These are phyloP conservation scores for Petrolisthes manimaculis DNA, from an alignment of 2,888 invertebrate species.

Conservation along the genomic window DNA sequence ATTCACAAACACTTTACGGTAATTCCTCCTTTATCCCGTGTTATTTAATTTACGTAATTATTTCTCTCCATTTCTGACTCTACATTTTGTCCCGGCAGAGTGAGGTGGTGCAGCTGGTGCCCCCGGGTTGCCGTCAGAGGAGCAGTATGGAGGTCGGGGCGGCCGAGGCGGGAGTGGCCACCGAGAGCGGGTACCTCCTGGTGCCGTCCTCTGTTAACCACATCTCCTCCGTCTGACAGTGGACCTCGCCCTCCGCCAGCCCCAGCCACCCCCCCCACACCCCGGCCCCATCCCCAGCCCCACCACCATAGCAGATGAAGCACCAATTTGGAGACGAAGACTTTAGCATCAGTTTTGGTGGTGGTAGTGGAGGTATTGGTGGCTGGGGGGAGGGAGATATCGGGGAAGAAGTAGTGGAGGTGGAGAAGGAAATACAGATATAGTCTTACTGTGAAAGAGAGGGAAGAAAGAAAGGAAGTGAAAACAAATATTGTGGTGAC, in stretches of 20 bases:
- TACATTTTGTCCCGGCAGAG: background rate
- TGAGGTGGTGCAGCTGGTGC: background rate
- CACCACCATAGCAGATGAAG: no score
- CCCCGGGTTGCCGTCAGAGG: slow-evolving; percentile 42
- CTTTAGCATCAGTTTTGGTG: background rate
- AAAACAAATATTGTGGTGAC: background rate
- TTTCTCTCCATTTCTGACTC: no score
- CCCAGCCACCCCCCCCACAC: background rate
- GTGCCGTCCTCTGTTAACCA: slow-evolving; percentile 48
- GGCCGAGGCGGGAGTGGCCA: slow-evolving; percentile 31
- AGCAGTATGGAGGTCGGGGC: slow-evolving; percentile 42
- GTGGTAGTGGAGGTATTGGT: background rate
- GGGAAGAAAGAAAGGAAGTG: background rate
- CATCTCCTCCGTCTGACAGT: slow-evolving; percentile 57
- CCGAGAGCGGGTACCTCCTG: slow-evolving; percentile 54
- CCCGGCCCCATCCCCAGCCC: background rate
- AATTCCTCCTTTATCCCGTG: no score
- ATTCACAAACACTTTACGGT: no score
- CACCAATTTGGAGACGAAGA: background rate
- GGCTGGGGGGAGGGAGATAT: background rate
- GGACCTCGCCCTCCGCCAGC: slow-evolving; percentile 27
- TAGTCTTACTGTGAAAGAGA: background rate
- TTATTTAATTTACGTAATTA: no score
- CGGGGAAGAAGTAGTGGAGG: background rate
- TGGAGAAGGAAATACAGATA: background rate